Evolutionary conservation across 1,140 invertebrate genomes (phyloP).

Genomic region (Drosophila nigrodunni): DNA sequence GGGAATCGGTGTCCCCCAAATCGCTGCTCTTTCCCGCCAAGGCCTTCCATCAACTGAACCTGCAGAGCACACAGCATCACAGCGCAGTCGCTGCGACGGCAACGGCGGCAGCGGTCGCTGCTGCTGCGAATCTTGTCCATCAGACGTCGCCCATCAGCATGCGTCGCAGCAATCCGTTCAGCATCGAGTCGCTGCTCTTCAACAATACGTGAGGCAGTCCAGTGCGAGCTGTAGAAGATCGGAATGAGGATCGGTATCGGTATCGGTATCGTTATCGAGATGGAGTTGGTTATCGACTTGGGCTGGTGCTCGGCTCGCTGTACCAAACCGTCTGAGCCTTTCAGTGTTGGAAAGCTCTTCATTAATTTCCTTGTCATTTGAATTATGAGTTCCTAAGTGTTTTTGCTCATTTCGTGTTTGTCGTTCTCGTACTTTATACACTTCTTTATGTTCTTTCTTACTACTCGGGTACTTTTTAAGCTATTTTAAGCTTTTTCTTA

Average conservation of each 20-base stretch:
- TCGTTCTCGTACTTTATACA: neutral
- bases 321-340: neutral
- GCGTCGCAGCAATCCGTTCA: conserved; percentile 90
- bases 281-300: neutral
- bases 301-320: conserved; percentile 21
- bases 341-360: neutral
- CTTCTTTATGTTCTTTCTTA: neutral
- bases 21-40: conserved; percentile 73
- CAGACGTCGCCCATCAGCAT: conserved; percentile 86
- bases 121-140: conserved; percentile 77
- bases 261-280: no score
- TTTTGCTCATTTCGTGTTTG: conserved; percentile 29
- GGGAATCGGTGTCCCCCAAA: conserved; percentile 52
- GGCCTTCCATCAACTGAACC: conserved; percentile 71
- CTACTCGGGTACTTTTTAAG: neutral
- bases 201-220: conserved; percentile 88
- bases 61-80: conserved; percentile 68
- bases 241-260: neutral
- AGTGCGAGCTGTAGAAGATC: neutral
- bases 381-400: conserved; percentile 54
- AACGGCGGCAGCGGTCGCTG: conserved; percentile 59
- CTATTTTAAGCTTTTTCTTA: conserved; percentile 9
- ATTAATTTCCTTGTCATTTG: conserved; percentile 45
- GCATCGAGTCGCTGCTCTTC: conserved; percentile 92
- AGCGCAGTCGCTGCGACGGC: conserved; percentile 37